A percentile compares a stretch with the other conserved stretches of the same genome.
Evolutionary conservation across 2,888 invertebrate species (phyloP).

Genomic region (Drosophila quasianomalipes): DNA sequence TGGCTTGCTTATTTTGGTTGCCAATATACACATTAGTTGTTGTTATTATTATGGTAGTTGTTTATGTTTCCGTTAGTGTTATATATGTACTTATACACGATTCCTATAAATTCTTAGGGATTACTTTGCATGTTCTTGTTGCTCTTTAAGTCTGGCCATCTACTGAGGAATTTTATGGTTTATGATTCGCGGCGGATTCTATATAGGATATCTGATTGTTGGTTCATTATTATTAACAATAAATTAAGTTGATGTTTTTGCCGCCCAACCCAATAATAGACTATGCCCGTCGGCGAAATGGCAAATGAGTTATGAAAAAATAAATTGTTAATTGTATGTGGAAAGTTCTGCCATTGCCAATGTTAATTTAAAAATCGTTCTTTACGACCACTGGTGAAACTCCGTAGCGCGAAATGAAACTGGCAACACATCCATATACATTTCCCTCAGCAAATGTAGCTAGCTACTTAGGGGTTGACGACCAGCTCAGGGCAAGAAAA

Average conservation of each 20-base stretch:
- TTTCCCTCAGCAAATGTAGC: slow-evolving; percentile 29
- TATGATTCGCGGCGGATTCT: background rate
- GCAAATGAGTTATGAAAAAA: slow-evolving; percentile 1
- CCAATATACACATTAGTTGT: slow-evolving; percentile 19
- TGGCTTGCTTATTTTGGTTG: slow-evolving; percentile 10
- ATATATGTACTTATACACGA: slow-evolving; percentile 19
- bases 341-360: slow-evolving; percentile 6
- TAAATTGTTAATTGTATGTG: background rate
- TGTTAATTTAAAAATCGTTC: background rate
- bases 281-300: background rate
- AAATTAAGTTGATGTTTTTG: slow-evolving; percentile 39
- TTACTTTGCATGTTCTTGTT: slow-evolving; percentile 36
- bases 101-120: slow-evolving; percentile 31
- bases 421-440: slow-evolving; percentile 25
- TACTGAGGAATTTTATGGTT: slow-evolving; percentile 41
- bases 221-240: slow-evolving; percentile 24
- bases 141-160: slow-evolving; percentile 21
- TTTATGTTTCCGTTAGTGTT: slow-evolving; percentile 52
- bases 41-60: slow-evolving; percentile 27
- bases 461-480: slow-evolving; percentile 12
- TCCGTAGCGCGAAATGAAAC: slow-evolving; percentile 19
- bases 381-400: slow-evolving; percentile 5
- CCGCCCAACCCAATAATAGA: slow-evolving; percentile 27
- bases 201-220: slow-evolving; percentile 36
- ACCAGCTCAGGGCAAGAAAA: background rate